Conservation (phyloP, 2,113 vertebrate species). For the Oncorhynchus masou region DNA sequence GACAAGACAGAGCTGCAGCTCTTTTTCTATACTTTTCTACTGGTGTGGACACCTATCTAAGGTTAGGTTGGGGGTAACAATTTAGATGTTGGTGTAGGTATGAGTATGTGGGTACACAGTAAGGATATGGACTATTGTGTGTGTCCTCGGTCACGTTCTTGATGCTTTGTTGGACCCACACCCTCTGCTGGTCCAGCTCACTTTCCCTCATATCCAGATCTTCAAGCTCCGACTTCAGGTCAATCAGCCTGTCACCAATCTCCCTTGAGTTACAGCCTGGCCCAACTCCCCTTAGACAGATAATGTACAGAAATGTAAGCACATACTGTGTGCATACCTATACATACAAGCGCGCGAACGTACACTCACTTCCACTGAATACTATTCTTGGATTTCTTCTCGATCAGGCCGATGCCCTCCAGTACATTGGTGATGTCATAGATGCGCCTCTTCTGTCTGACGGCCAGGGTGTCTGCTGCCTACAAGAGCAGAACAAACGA, state of each 20-base stretch:
- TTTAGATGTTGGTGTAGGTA: background rate
- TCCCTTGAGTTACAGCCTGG: conserved; percentile 79
- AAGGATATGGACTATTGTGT: conserved; percentile 93
- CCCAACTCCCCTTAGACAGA: conserved; percentile 75
- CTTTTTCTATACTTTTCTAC: no score
- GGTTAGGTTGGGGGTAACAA: background rate
- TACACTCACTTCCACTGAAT: conserved; percentile 89
- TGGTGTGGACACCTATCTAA: background rate
- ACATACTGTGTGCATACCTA: background rate
- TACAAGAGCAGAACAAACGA: conserved; percentile 43
- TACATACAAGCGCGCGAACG: background rate
- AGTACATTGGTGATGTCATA: conserved; percentile 97
- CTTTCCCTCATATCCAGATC: conserved; percentile 83
- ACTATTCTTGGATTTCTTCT: conserved; percentile 90
- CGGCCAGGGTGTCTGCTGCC: conserved; percentile 85
- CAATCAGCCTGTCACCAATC: conserved; percentile 79
- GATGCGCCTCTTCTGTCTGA: conserved; percentile 90
- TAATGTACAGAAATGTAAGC: background rate
- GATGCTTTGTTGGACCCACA: conserved; percentile 92
- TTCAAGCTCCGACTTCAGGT: conserved; percentile 86
- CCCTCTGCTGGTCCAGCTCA: conserved; percentile 87
- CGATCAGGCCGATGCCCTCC: conserved; percentile 90
- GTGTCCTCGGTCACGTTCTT: conserved; percentile 87
- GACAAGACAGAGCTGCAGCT: no score
- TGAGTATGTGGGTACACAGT: background rate